These are phyloP conservation scores for Brachionus asplanchnoidis DNA, from an alignment of 1,140 invertebrate species.

Conservation along the genomic window DNA sequence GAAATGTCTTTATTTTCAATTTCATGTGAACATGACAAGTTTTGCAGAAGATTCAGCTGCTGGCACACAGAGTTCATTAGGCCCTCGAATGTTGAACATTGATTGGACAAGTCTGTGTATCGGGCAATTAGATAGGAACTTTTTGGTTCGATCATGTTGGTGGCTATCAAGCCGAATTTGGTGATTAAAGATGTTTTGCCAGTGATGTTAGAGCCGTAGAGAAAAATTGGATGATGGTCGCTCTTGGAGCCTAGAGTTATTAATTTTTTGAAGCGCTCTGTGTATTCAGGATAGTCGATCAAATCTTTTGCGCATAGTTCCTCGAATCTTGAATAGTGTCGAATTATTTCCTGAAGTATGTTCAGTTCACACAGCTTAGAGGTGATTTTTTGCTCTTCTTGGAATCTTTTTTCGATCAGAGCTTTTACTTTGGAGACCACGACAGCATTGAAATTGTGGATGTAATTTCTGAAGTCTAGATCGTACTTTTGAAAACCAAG, in stretches of 20 bases:
- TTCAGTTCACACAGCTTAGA: background rate
- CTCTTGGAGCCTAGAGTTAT: background rate
- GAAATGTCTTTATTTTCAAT: constrained; percentile 9
- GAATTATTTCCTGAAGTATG: background rate
- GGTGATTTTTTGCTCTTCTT: background rate
- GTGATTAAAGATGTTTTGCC: constrained; percentile 2
- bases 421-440: constrained; percentile 10
- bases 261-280: constrained; percentile 9
- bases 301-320: background rate
- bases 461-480: constrained; percentile 15
- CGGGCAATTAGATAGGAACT: background rate
- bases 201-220: constrained; percentile 9
- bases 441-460: constrained; percentile 32
- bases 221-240: constrained; percentile 34
- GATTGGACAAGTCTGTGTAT: constrained; percentile 1
- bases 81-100: constrained; percentile 40
- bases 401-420: background rate
- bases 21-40: background rate
- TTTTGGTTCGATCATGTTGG: constrained; percentile 10
- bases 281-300: background rate
- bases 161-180: background rate
- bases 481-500: constrained; percentile 29
- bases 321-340: background rate
- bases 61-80: constrained; percentile 18
- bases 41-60: background rate